phyloP scores from a whole-genome alignment of 1,140 invertebrate species.

The Drosophila paulistorum region DNA sequence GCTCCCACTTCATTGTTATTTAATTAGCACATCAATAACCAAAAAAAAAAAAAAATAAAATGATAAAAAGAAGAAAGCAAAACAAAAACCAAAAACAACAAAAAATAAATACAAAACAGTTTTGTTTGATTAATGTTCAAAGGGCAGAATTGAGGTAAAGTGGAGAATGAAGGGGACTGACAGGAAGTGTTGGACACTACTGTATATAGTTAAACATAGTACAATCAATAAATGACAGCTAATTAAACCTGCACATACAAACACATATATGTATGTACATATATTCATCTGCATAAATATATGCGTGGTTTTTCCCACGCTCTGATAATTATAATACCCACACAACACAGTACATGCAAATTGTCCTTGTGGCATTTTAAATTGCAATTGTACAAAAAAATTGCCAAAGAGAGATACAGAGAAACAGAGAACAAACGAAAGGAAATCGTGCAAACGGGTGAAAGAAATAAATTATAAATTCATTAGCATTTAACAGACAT shows the following conservation, averaged over 20 bases:
- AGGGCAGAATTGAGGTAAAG: neutral
- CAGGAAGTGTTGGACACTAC: neutral
- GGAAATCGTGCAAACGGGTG: constrained; percentile 35
- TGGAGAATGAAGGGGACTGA: neutral
- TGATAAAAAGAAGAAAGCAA: neutral
- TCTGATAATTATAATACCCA: constrained; percentile 4
- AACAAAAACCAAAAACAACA: constrained; percentile 1
- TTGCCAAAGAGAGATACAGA: constrained; percentile 16
- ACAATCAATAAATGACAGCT: constrained; percentile 74
- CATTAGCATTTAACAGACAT: constrained; percentile 64
- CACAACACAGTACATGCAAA: neutral
- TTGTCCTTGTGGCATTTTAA: constrained; percentile 71
- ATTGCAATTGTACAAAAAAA: constrained; percentile 39
- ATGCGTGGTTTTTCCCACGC: neutral
- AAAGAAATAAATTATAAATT: constrained; percentile 68
- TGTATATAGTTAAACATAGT: constrained; percentile 41
- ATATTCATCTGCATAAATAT: neutral
- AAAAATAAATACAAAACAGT: constrained; percentile 22
- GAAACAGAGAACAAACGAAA: constrained; percentile 30
- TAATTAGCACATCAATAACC: constrained; percentile 55
- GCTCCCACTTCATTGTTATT: constrained; percentile 67
- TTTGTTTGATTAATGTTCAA: constrained; percentile 67
- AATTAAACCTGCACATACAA: constrained; percentile 57
- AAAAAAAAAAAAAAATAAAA: no score
- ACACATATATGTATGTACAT: neutral